A percentile compares a stretch with the other conserved stretches of the same genome.
Evolutionary conservation across 2,888 invertebrate genomes (phyloP).

Genomic region (Ptilodon capucinus): DNA sequence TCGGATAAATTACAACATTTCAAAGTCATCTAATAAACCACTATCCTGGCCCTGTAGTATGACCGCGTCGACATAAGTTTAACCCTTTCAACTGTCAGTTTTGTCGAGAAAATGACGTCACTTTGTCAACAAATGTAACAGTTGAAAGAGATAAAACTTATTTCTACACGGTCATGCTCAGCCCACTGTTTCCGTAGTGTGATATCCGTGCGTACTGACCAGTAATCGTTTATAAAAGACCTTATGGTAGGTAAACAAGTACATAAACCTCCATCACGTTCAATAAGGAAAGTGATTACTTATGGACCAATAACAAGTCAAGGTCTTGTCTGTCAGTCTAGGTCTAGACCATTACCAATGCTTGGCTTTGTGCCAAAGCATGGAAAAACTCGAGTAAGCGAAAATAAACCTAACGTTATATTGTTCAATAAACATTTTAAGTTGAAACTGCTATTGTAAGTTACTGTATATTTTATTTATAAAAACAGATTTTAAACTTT

Average conservation of each 20-base stretch:
- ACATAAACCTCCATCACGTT: neutral
- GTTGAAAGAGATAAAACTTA: too few relatives aligned
- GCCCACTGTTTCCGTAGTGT: neutral
- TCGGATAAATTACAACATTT: too few relatives aligned
- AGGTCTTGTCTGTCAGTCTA: slow-evolving; percentile 17
- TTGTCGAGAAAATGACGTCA: too few relatives aligned
- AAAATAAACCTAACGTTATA: neutral
- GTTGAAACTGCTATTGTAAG: too few relatives aligned
- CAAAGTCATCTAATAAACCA: too few relatives aligned
- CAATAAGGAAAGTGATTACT: slow-evolving; percentile 8
- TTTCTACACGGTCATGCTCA: too few relatives aligned
- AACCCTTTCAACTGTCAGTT: too few relatives aligned
- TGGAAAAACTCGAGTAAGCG: neutral
- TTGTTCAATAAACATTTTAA: neutral
- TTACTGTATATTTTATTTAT: too few relatives aligned
- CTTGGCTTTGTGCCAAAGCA: slow-evolving; percentile 19
- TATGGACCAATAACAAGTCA: slow-evolving; percentile 12
- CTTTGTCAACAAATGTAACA: too few relatives aligned
- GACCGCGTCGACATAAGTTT: too few relatives aligned
- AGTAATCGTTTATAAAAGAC: neutral
- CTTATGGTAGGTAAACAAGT: neutral
- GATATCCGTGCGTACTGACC: neutral
- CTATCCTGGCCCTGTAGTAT: too few relatives aligned
- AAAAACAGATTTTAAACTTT: too few relatives aligned
- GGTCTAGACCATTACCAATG: slow-evolving; percentile 21